These are phyloP conservation scores for Rhagologus leucostigma DNA, from an alignment of 2,113 vertebrate species.

Conservation along the genomic window DNA sequence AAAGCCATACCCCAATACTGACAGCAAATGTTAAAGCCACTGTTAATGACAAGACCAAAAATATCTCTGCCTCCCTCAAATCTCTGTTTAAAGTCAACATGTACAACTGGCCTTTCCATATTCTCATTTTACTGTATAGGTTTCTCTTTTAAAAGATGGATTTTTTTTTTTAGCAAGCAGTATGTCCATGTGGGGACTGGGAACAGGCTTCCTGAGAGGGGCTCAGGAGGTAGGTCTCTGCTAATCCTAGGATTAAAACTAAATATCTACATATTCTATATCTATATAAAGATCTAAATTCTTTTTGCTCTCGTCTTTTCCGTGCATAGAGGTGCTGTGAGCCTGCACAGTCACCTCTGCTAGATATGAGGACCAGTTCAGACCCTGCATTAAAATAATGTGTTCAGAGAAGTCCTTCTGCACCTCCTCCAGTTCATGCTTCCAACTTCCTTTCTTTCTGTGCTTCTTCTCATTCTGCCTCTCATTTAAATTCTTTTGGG, in stretches of 20 bases:
- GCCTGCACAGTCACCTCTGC: neutral
- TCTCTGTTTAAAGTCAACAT: neutral
- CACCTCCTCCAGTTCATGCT: neutral
- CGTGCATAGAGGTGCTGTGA: neutral
- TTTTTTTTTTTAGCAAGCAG: neutral
- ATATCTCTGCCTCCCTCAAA: neutral
- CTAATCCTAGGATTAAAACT: neutral
- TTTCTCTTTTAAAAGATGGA: neutral
- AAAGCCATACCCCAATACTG: neutral
- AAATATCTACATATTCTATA: neutral
- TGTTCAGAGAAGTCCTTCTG: neutral
- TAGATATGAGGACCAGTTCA: neutral
- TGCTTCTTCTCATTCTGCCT: neutral
- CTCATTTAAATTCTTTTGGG: neutral
- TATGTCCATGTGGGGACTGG: neutral
- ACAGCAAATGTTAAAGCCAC: slow-evolving; percentile 4
- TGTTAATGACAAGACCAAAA: neutral
- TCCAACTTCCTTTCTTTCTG: neutral
- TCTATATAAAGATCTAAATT: neutral
- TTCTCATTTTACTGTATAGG: neutral
- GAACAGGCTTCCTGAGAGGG: neutral
- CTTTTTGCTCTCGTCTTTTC: neutral
- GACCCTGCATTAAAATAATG: neutral
- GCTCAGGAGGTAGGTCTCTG: neutral
- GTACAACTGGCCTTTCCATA: neutral